These are phyloP conservation scores for Amyelois transitella DNA, from an alignment of 1,140 invertebrate species.

Conservation along the genomic window DNA sequence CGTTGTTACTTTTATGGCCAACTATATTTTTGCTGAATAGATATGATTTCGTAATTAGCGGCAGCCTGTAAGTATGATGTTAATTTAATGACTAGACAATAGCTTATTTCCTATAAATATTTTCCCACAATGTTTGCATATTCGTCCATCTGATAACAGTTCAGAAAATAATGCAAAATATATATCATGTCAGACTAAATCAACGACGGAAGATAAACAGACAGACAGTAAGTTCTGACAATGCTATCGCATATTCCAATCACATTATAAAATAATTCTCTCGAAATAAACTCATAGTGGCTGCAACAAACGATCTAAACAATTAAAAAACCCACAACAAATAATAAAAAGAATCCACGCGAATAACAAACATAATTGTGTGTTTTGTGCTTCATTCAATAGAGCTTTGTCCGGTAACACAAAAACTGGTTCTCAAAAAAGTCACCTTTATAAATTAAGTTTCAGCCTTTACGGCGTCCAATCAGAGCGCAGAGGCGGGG, in stretches of 20 bases:
- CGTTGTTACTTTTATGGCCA: too few relatives aligned
- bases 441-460: conserved; percentile 72
- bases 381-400: conserved; percentile 63
- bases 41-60: too few relatives aligned
- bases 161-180: not conserved
- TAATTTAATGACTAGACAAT: not conserved
- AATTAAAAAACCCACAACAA: conserved; percentile 47
- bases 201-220: not conserved
- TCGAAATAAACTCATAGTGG: conserved; percentile 15
- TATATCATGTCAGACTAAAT: not conserved
- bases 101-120: not conserved
- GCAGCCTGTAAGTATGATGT: too few relatives aligned
- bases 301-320: conserved; percentile 17
- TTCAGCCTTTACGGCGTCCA: conserved; percentile 47
- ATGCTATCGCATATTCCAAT: conserved; percentile 1
- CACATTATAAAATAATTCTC: conserved; percentile 6
- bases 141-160: not conserved
- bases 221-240: not conserved
- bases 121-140: not conserved
- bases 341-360: conserved; percentile 48
- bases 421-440: conserved; percentile 61
- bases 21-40: too few relatives aligned
- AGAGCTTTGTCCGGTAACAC: conserved; percentile 46
- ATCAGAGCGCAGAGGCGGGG: conserved; percentile 44
- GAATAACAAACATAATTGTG: conserved; percentile 69